These are phyloP conservation scores for Tiaroga cobitis DNA, from an alignment of 2,797 vertebrate species.

Conservation along the genomic window DNA sequence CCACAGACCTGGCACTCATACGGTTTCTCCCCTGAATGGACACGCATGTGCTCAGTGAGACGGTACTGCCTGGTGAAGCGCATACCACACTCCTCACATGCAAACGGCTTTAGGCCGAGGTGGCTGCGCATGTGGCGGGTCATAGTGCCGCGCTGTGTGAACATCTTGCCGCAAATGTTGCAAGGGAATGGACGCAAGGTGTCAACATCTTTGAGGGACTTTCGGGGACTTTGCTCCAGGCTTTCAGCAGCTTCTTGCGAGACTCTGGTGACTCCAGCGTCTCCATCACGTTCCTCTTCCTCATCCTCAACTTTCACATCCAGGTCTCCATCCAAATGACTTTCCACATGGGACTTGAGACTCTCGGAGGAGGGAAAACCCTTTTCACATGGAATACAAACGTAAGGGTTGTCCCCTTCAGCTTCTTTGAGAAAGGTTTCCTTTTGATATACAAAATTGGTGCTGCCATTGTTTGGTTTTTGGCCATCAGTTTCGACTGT, in stretches of 20 bases:
- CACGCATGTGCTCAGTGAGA: slow-evolving; percentile 91
- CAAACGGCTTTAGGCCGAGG: slow-evolving; percentile 88
- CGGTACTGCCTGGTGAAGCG: slow-evolving; percentile 91
- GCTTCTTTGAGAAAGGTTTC: slow-evolving; percentile 91
- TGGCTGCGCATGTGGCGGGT: slow-evolving; percentile 92
- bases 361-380: slow-evolving; percentile 98
- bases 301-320: slow-evolving; percentile 91
- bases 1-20: slow-evolving; percentile 91
- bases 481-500: slow-evolving; percentile 51
- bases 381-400: slow-evolving; percentile 97
- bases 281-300: slow-evolving; percentile 86
- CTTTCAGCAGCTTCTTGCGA: slow-evolving; percentile 75
- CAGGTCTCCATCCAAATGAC: slow-evolving; percentile 94
- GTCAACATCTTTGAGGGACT: slow-evolving; percentile 87
- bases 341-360: slow-evolving; percentile 95
- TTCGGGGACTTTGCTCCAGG: slow-evolving; percentile 85
- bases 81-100: slow-evolving; percentile 90
- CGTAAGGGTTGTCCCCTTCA: slow-evolving; percentile 97
- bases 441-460: slow-evolving; percentile 92
- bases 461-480: slow-evolving; percentile 71
- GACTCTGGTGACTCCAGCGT: slow-evolving; percentile 81
- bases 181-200: slow-evolving; percentile 87
- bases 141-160: slow-evolving; percentile 90
- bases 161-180: slow-evolving; percentile 91
- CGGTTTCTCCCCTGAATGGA: slow-evolving; percentile 91